A percentile compares a stretch with the other conserved stretches of the same genome.
These are phyloP conservation scores for Boloria selene DNA, from an alignment of 2,888 invertebrate genomes.

Conservation along the genomic window DNA sequence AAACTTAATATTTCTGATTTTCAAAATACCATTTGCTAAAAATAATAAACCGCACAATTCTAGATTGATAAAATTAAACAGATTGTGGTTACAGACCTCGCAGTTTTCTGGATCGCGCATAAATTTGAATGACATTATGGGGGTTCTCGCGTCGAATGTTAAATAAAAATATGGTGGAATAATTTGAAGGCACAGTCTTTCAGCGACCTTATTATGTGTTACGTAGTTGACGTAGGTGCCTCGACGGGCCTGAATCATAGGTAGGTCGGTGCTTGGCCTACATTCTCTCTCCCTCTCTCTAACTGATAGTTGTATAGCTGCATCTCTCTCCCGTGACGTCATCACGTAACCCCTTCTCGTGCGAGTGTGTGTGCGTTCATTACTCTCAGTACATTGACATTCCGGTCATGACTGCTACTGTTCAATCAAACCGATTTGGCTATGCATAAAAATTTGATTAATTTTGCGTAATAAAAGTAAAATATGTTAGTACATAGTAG, in stretches of 20 bases:
- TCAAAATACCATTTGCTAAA: neutral
- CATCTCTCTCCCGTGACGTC: constrained; percentile 70
- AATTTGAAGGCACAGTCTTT: constrained; percentile 43
- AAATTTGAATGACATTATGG: constrained; percentile 23
- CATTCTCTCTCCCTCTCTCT: constrained; percentile 64
- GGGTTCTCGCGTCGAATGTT: constrained; percentile 7
- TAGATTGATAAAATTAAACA: constrained; percentile 4
- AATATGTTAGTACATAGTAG: neutral
- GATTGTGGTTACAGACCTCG: constrained; percentile 2
- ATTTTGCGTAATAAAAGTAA: neutral
- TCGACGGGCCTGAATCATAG: constrained; percentile 62
- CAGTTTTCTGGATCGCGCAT: constrained; percentile 11
- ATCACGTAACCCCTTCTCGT: constrained; percentile 62
- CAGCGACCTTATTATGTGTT: constrained; percentile 53
- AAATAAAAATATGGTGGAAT: constrained; percentile 28
- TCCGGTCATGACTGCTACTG: constrained; percentile 51
- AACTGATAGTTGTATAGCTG: constrained; percentile 36
- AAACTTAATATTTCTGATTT: neutral
- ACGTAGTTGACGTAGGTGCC: constrained; percentile 59
- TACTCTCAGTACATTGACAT: constrained; percentile 49
- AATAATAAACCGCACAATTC: neutral
- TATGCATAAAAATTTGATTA: neutral
- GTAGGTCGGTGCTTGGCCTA: constrained; percentile 81
- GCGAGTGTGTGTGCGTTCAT: constrained; percentile 58
- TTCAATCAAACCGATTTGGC: constrained; percentile 36